Evolutionary conservation across 1,140 invertebrate genomes (phyloP), one percentile per base, ranked within the genome.

Genomic region (Drosophila bocqueti): DNA sequence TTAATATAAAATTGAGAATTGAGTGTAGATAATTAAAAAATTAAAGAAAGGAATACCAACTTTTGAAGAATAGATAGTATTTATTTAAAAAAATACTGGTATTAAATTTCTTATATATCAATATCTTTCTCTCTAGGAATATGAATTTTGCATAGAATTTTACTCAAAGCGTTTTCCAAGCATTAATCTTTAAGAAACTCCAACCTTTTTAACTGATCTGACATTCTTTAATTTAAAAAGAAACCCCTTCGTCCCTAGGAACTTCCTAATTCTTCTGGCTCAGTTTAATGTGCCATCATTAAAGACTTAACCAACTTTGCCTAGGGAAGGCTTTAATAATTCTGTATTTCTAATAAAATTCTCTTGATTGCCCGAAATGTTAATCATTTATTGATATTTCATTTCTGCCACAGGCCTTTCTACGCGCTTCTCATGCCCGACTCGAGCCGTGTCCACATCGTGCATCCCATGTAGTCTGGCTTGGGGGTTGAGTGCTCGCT

Each of bases 311-410:
- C 38, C 15, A 38, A 31, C 73, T 73, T 72, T 50, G 55, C 45
- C 69, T 43, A 73, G 13, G 54, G 45, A 43, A 38, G 64, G 42
- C 72, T 77, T 67, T 52, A 60, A 74, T 74, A 60, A 63, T 61
- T 75, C 34, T 78, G 61, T 63, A 46, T 63, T 76, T 71, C 71
- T 81, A 72, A 77, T 60, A 60, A 77, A 69, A 71, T 61, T 78
- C 69, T 79, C 59, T 52, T 71, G 69, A 63, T 75, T 67, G 52
- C 46, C 52, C 52, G 50, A 81, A 85, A 74, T 69, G 54, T 82
- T 77, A 81, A 89, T 79, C 73, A 81, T 78, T 81, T 81, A 87
- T 84, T 89, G 84, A 84, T 89, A 81, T 81, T 81, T 78, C 76
- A 76, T 78, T 77, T 77, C 73, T 64, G 73, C 75, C 76, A 79